These are phyloP conservation scores for Cynoglossus semilaevis DNA, from an alignment of 2,113 vertebrate species.

Conservation along the genomic window DNA sequence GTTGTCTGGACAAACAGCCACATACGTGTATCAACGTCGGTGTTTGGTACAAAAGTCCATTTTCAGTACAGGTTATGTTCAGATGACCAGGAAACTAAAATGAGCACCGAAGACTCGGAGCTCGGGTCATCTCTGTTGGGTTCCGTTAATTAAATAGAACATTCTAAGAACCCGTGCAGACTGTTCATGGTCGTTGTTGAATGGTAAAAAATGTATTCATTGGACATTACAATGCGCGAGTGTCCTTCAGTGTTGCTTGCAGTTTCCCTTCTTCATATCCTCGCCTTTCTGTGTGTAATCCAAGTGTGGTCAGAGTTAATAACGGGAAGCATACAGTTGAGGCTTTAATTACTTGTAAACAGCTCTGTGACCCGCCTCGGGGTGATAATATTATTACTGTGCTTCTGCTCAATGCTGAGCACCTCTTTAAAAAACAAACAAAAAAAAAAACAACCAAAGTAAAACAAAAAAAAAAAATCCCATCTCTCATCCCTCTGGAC, in stretches of 20 bases:
- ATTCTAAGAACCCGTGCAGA: slow-evolving; percentile 30
- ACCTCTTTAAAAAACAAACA: not conserved
- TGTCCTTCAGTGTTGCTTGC: slow-evolving; percentile 26
- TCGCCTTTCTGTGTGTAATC: slow-evolving; percentile 6
- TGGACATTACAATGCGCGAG: slow-evolving; percentile 8
- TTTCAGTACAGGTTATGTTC: not conserved
- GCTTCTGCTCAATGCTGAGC: slow-evolving; percentile 12
- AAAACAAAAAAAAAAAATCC: not conserved
- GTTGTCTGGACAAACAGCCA: too few relatives aligned
- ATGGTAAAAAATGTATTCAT: slow-evolving; percentile 29
- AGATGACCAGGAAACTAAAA: not conserved
- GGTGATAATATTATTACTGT: slow-evolving; percentile 20
- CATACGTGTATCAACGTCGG: too few relatives aligned
- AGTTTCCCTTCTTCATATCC: slow-evolving; percentile 13
- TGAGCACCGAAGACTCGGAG: not conserved
- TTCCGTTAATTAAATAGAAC: slow-evolving; percentile 16
- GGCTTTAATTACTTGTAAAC: slow-evolving; percentile 62
- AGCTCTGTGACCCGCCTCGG: slow-evolving; percentile 20
- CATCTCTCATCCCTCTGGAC: slow-evolving; percentile 34
- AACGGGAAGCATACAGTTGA: slow-evolving; percentile 39
- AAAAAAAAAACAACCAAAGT: not conserved
- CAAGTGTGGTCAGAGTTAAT: slow-evolving; percentile 4
- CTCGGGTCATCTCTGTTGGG: slow-evolving; percentile 1
- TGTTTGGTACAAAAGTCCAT: too few relatives aligned
- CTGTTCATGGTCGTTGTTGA: slow-evolving; percentile 36